Evolutionary conservation across 2,113 vertebrate genomes (phyloP).

Genomic region (Neopipo cinnamomea): DNA sequence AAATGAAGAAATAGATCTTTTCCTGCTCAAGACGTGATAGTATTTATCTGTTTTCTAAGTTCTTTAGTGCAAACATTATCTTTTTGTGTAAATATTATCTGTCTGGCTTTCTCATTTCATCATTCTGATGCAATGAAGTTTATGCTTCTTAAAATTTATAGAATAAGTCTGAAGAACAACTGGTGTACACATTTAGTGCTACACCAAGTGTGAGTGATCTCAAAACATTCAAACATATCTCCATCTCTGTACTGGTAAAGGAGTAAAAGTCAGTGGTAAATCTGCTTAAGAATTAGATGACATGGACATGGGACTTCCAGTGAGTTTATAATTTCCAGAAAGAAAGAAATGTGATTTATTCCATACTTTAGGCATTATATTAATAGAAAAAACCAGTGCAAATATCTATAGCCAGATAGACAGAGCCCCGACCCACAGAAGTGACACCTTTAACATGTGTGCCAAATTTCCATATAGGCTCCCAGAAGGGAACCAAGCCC

Average conservation of each 20-base stretch:
- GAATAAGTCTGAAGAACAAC: not conserved
- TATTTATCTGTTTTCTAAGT: not conserved
- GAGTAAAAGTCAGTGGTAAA: not conserved
- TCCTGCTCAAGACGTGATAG: not conserved
- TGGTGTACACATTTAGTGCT: not conserved
- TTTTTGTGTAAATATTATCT: not conserved
- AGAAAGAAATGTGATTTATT: not conserved
- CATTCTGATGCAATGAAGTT: not conserved
- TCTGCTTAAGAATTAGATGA: not conserved
- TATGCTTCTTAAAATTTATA: not conserved
- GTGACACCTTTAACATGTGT: not conserved
- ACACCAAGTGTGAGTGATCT: not conserved
- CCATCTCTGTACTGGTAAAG: not conserved
- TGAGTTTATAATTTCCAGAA: not conserved
- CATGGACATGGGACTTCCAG: not conserved
- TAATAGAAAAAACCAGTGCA: not conserved
- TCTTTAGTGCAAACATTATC: not conserved
- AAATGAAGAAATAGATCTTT: not conserved
- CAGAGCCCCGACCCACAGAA: not conserved
- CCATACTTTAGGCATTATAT: not conserved
- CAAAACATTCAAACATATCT: not conserved
- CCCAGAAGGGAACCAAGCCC: not conserved
- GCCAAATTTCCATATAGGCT: not conserved
- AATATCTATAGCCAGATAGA: not conserved
- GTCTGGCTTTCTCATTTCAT: not conserved